These are phyloP conservation scores for Ceratotherium simum DNA, from an alignment of 2,113 vertebrate genomes.

Conservation along the genomic window DNA sequence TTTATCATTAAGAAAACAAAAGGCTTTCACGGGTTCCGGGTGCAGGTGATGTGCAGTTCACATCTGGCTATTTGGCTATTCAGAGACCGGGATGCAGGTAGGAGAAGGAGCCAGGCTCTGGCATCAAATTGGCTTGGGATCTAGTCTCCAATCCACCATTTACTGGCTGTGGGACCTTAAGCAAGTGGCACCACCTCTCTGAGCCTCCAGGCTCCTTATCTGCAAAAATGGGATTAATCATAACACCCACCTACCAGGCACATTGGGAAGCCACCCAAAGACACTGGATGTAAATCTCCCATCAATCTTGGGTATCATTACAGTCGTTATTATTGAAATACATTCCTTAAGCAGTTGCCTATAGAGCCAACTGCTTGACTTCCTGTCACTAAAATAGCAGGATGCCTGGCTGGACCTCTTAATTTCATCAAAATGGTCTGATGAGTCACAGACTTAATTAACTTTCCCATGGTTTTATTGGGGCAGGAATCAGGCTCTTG, in stretches of 20 bases:
- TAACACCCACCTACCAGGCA: not conserved
- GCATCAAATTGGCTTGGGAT: not conserved
- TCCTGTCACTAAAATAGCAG: not conserved
- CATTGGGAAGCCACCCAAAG: not conserved
- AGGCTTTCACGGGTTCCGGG: not conserved
- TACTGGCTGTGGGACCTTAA: not conserved
- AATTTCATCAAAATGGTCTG: not conserved
- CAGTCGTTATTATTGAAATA: not conserved
- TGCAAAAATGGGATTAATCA: not conserved
- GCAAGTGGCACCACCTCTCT: not conserved
- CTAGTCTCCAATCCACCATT: not conserved
- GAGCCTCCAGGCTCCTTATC: not conserved
- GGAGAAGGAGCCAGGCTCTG: not conserved
- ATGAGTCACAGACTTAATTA: conserved; percentile 5
- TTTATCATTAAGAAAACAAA: not conserved
- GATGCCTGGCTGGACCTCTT: not conserved
- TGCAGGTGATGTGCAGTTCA: no score
- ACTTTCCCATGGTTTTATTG: not conserved
- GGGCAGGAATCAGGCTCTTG: conserved; percentile 49
- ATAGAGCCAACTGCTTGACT: not conserved
- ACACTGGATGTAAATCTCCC: not conserved
- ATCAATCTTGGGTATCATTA: not conserved
- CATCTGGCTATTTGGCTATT: not conserved
- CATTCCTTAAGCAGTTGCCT: not conserved
- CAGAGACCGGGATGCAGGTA: not conserved